These are phyloP conservation scores for Rafetus swinhoei DNA, from an alignment of 2,113 vertebrate genomes.

Conservation along the genomic window DNA sequence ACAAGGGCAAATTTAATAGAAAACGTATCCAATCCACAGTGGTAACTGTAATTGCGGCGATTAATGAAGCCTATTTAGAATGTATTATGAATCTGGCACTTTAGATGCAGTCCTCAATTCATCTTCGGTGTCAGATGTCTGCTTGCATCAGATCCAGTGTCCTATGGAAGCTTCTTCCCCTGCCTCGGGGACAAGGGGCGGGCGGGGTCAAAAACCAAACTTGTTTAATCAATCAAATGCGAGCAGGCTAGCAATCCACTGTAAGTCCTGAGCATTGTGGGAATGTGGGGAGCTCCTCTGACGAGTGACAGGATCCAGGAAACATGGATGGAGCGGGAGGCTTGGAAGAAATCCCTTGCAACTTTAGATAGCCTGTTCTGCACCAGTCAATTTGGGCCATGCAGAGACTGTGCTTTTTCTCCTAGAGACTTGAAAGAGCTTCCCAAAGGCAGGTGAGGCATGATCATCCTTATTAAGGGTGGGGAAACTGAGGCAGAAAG, in stretches of 20 bases:
- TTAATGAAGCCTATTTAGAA: constrained; percentile 75
- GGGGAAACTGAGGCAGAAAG: background rate
- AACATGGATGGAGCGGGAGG: background rate
- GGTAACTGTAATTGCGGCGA: constrained; percentile 70
- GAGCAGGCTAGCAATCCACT: background rate
- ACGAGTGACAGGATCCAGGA: background rate
- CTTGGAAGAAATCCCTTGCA: background rate
- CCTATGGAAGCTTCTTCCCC: background rate
- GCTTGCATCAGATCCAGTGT: constrained; percentile 24
- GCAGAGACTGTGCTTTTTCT: background rate
- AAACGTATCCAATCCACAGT: constrained; percentile 60
- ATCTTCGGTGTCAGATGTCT: constrained; percentile 44
- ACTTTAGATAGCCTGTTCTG: background rate
- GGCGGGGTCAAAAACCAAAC: background rate
- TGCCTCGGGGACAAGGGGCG: background rate
- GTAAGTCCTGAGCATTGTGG: background rate
- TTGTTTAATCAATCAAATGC: background rate
- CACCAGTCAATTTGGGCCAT: background rate
- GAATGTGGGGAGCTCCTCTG: too few relatives aligned
- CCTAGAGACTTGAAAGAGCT: background rate
- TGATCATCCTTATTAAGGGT: background rate
- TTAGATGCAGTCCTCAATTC: constrained; percentile 62
- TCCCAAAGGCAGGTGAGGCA: background rate
- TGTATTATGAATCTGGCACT: constrained; percentile 67
- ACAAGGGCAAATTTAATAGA: constrained; percentile 74